A percentile compares a stretch with the other conserved stretches of the same genome.
Conservation (phyloP, 2,113 vertebrate species). For the Girardinichthys multiradiatus region DNA sequence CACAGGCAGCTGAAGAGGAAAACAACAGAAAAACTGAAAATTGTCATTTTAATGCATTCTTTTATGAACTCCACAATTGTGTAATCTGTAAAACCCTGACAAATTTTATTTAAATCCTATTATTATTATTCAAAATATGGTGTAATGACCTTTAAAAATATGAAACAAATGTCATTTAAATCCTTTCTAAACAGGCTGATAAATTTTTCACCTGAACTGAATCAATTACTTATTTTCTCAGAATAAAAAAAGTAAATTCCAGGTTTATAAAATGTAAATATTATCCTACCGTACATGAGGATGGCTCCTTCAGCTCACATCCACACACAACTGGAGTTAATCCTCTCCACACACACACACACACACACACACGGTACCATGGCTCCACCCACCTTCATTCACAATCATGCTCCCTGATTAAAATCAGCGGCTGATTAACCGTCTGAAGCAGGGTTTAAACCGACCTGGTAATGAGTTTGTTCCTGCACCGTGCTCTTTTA, state of each 20-base stretch:
- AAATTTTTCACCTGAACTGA: too few relatives aligned
- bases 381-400: slow-evolving; percentile 25
- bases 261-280: not conserved
- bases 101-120: not conserved
- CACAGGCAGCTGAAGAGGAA: not conserved
- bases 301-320: slow-evolving; percentile 45
- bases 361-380: slow-evolving; percentile 6
- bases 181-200: too few relatives aligned
- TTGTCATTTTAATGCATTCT: not conserved
- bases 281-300: slow-evolving; percentile 66
- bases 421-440: not conserved
- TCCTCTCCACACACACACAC: slow-evolving; percentile 29
- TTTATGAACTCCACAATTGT: not conserved
- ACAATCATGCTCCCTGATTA: not conserved
- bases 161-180: not conserved
- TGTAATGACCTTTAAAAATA: not conserved
- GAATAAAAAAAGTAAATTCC: not conserved
- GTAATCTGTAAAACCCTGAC: not conserved
- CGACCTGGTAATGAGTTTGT: not conserved
- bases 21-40: too few relatives aligned
- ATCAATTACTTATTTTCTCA: too few relatives aligned
- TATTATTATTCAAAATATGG: not conserved
- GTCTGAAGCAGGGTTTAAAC: not conserved
- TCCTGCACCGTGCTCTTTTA: not conserved
- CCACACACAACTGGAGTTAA: slow-evolving; percentile 40